Conservation (phyloP, 2,888 invertebrate species). For the Drosophila sordidula region DNA sequence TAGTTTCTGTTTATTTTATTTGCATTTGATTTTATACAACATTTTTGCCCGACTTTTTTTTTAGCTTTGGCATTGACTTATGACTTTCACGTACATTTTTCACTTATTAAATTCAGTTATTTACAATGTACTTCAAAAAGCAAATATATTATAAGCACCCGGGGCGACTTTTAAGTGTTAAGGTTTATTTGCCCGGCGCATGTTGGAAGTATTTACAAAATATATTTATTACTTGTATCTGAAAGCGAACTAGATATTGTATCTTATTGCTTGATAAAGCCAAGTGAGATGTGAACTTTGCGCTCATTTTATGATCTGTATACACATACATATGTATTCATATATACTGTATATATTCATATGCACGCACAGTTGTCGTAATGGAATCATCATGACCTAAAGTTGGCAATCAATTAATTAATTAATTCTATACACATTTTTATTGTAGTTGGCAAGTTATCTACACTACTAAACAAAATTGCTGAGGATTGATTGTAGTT, state of each 20-base stretch:
- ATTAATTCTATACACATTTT: slow-evolving; percentile 21
- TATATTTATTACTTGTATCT: not conserved
- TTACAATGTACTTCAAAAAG: not conserved
- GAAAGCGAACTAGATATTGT: slow-evolving; percentile 3
- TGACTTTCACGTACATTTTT: slow-evolving; percentile 1
- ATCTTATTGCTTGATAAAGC: not conserved
- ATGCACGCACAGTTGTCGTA: not conserved
- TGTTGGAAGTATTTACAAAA: slow-evolving; percentile 14
- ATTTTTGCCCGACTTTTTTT: slow-evolving; percentile 1
- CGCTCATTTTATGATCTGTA: no score
- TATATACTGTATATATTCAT: not conserved
- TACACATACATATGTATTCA: not conserved
- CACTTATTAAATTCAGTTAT: slow-evolving; percentile 7
- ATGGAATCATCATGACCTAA: slow-evolving; percentile 18
- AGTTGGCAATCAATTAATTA: slow-evolving; percentile 32
- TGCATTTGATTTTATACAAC: slow-evolving; percentile 12
- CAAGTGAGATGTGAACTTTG: not conserved
- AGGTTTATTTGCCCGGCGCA: slow-evolving; percentile 10
- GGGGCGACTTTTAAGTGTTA: slow-evolving; percentile 5
- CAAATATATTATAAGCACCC: slow-evolving; percentile 14
- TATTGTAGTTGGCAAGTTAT: slow-evolving; percentile 1
- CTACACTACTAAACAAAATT: not conserved
- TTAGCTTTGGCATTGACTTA: slow-evolving; percentile 10
- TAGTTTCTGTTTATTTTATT: not conserved
- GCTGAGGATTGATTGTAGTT: not conserved